Base-by-base conservation (phyloP, 2,113 vertebrate genomes). In the Otus sunia region DNA sequence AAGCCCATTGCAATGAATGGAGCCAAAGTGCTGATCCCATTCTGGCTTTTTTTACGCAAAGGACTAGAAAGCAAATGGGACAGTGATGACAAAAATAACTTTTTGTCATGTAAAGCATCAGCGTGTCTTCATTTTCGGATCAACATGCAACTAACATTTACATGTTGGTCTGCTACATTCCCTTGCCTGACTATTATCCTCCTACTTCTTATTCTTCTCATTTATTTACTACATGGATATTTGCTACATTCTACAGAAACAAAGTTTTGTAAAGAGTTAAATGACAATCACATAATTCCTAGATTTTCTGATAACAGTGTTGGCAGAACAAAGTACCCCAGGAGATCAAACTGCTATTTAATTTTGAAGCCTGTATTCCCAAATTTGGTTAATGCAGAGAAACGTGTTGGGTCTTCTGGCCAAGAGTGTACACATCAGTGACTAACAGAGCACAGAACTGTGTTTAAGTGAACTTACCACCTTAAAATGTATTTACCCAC, bases 311-410 rank as follows among this genome's bases (percentile, higher is more conserved):
- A 96, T 98, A 95, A 76, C 43, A 82, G 26, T 81, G 64, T 41
- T 96, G 96, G 95, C 95, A 95, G 96, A 92, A 96, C 86, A 53
- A 93, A 95, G 59, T 84, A 93, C 92, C 93, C 90, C 96, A 95
- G 77, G 75, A 95, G 77, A 90, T 96, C 90, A 96, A 72, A 95
- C 75, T 92, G 56, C 92, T 96, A 93, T 96, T 95, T 97, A 89
- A 97, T 97, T 97, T 88, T 86, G 96, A 97, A 97, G 95, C 76
- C 86, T 96, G 68, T 32, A 91, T 92, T 97, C 76, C 94, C 81
- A 96, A 94, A 67, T 94, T 92, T 95, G 96, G 86, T 76, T 97
- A 88, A 92, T 79, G 63, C 11, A 22, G 77, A 95, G 96, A 97
- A 97, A 95, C 76, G 89, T 82, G 91, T 76, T 3, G 41, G 91